These are phyloP conservation scores for Alsophila aescularia DNA, from an alignment of 2,888 invertebrate genomes.

Conservation along the genomic window DNA sequence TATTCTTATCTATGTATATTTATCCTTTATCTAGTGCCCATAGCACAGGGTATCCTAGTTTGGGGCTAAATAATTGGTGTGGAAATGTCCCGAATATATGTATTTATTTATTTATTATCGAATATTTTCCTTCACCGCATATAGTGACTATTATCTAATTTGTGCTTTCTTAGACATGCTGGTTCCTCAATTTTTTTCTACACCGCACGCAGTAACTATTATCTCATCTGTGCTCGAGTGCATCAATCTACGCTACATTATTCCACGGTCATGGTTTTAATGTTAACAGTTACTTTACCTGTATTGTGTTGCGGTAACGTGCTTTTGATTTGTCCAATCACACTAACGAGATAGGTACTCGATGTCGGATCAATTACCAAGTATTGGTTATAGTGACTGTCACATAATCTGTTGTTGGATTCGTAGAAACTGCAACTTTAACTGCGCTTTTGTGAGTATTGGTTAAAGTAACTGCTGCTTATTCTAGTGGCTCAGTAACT, in stretches of 20 bases:
- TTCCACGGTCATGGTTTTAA: slow-evolving; percentile 4
- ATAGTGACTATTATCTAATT: no score
- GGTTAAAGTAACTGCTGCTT: background rate
- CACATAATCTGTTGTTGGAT: slow-evolving; percentile 6
- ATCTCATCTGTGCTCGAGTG: background rate
- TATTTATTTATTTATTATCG: no score
- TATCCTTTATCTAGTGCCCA: no score
- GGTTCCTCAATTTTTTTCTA: no score
- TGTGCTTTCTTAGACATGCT: no score
- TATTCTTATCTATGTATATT: no score
- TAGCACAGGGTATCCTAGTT: no score
- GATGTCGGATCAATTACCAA: slow-evolving; percentile 34
- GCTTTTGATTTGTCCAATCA: slow-evolving; percentile 42
- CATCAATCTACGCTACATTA: background rate
- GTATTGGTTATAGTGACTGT: slow-evolving; percentile 30
- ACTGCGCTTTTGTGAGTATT: background rate
- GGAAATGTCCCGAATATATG: no score
- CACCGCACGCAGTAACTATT: no score
- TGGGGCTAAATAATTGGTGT: no score
- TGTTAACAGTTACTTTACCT: slow-evolving; percentile 25
- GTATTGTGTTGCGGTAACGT: slow-evolving; percentile 26
- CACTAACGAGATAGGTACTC: slow-evolving; percentile 36
- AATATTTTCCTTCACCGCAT: no score
- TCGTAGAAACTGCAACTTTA: background rate
- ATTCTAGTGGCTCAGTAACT: no score